Percentiles rank a stretch among this genome's conserved stretches.
These are phyloP conservation scores for Misgurnus mizolepis DNA, from an alignment of 2,113 vertebrate species.

Conservation along the genomic window DNA sequence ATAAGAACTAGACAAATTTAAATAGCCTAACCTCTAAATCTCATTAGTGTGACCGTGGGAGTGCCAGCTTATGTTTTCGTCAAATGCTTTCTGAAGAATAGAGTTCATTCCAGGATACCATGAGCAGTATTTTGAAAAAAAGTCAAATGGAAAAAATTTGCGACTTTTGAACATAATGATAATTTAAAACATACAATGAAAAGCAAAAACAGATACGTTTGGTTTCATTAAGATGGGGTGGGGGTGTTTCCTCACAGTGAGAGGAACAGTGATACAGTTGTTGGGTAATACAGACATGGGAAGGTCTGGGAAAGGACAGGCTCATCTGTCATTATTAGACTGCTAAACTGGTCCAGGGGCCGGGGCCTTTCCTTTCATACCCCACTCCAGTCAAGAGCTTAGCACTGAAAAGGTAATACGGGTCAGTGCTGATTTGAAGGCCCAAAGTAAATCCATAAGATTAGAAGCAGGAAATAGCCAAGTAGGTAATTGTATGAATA, in stretches of 20 bases:
- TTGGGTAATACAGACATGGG: constrained; percentile 2
- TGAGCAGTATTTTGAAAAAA: background rate
- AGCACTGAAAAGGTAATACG: background rate
- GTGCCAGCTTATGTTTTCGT: background rate
- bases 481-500: no score
- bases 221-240: no score
- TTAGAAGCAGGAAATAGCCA: no score
- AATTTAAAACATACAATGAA: no score
- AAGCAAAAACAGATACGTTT: no score
- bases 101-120: background rate
- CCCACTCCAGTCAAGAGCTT: constrained; percentile 1
- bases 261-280: background rate
- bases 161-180: background rate
- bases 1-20: background rate
- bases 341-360: background rate
- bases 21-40: constrained; percentile 14
- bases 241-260: background rate
- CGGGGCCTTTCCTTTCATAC: background rate
- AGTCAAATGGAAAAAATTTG: background rate
- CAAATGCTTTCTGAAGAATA: background rate
- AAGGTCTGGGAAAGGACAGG: background rate
- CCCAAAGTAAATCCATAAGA: no score
- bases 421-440: background rate
- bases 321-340: constrained; percentile 13
- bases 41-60: constrained; percentile 16